Evolutionary conservation across 2,113 vertebrate species (phyloP), one percentile per base, ranked within the genome.

Genomic region (Verasper variegatus): DNA sequence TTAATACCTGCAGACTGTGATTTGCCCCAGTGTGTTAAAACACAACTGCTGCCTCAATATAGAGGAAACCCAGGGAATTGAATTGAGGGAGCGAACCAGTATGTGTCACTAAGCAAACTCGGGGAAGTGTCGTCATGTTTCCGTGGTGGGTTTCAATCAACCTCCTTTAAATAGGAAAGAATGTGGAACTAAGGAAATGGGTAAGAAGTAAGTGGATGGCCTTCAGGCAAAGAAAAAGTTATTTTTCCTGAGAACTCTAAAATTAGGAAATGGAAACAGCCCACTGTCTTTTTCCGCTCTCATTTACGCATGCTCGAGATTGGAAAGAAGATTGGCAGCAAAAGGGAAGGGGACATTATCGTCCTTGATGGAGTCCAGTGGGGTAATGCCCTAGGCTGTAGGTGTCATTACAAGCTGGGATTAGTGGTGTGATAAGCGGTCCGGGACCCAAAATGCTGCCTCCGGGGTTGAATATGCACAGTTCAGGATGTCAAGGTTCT

Each of bases 211-310:
- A 83, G 61, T 49, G 27, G 59, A 80, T 63, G 40, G 70, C 78
- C 85, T 74, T 66, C 20, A 62, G 86, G 80, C 54, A 0, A 35
- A 62, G 57, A 54, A 51, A 49, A 55, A 23, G 45, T 62, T 63
- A 35, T 77, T 86, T 56, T 81, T 56, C 74, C 84, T 1, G 17
- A 49, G 61, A 49, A 62, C n/a, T 87, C 74, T 72, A 79, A 64
- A 75, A 74, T 81, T 82, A 55, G 84, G 77, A 91, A 86, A 65
- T 74, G 84, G 85, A 91, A 90, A 91, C 67, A 66, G 67, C 65
- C 66, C 8, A 54, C 21, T 63, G 62, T 60, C 51, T 71, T 80
- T 80, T 69, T 66, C 83, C 85, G 73, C 68, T 56, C 56, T 66
- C 76, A 64, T 73, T 76, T 60, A 65, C 87, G 83, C 81, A 73